These are phyloP conservation scores for Eubasilissa regina DNA, from an alignment of 1,140 invertebrate species.

Conservation along the genomic window DNA sequence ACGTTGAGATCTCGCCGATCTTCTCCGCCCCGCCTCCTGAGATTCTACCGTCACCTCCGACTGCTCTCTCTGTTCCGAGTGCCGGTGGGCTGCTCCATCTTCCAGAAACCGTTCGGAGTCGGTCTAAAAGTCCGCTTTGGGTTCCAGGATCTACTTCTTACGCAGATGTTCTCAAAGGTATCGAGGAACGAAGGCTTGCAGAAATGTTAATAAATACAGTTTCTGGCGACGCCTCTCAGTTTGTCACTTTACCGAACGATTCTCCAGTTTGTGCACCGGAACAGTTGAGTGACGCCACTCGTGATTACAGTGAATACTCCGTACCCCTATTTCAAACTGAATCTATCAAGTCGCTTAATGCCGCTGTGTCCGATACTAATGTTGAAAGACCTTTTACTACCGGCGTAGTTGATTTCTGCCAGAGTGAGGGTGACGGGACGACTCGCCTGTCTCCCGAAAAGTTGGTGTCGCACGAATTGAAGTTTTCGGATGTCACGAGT, in stretches of 20 bases:
- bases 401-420: neutral
- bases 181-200: conserved; percentile 63
- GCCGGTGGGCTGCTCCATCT: conserved; percentile 60
- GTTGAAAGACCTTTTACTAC: conserved; percentile 15
- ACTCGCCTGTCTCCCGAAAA: conserved; percentile 13
- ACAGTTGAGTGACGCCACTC: conserved; percentile 24
- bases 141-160: conserved; percentile 81
- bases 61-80: conserved; percentile 4
- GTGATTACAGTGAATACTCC: conserved; percentile 30
- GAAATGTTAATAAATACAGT: neutral
- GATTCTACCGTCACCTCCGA: conserved; percentile 16
- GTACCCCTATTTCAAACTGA: neutral
- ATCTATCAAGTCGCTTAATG: neutral
- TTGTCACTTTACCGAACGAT: conserved; percentile 30
- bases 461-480: neutral
- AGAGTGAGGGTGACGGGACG: conserved; percentile 22
- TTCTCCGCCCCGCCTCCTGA: conserved; percentile 18
- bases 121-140: conserved; percentile 83
- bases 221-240: conserved; percentile 47
- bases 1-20: conserved; percentile 3
- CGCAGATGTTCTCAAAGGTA: conserved; percentile 82
- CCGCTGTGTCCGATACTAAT: neutral
- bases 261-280: conserved; percentile 2
- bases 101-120: conserved; percentile 64
- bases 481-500: conserved; percentile 8